phyloP scores from a whole-genome alignment of 2,797 vertebrate genomes.

The Champsocephalus esox region DNA sequence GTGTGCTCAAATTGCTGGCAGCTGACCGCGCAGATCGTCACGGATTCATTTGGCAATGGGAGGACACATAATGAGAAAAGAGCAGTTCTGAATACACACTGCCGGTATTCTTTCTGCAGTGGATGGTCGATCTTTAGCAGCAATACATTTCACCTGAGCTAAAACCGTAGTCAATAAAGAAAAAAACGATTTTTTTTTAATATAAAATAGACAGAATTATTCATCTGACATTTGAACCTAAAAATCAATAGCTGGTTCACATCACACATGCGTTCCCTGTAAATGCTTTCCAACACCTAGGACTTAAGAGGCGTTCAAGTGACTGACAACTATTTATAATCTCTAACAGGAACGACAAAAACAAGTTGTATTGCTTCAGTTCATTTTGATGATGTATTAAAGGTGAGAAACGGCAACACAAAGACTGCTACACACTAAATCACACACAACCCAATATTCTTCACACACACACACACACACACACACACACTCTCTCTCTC shows the following conservation, averaged over 20 bases:
- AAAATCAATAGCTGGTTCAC: not conserved
- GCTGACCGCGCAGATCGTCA: too few relatives aligned
- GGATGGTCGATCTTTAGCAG: not conserved
- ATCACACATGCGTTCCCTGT: not conserved
- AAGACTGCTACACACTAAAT: not conserved
- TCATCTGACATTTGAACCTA: not conserved
- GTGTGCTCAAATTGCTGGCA: too few relatives aligned
- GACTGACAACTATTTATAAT: not conserved
- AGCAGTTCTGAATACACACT: conserved; percentile 2
- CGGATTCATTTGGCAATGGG: too few relatives aligned
- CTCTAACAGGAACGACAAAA: not conserved
- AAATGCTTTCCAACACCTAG: not conserved
- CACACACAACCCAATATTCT: not conserved
- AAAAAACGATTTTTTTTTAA: not conserved
- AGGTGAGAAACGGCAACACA: not conserved
- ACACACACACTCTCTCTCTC: too few relatives aligned
- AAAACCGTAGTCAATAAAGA: not conserved
- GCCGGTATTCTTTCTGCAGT: not conserved
- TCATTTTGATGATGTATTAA: not conserved
- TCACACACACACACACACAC: not conserved
- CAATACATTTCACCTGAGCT: not conserved
- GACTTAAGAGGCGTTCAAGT: conserved; percentile 1
- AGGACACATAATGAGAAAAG: not conserved
- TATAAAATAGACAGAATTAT: not conserved
- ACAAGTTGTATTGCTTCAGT: not conserved